Base-by-base conservation (phyloP, 2,888 invertebrate species). In the Myathropa florea region DNA sequence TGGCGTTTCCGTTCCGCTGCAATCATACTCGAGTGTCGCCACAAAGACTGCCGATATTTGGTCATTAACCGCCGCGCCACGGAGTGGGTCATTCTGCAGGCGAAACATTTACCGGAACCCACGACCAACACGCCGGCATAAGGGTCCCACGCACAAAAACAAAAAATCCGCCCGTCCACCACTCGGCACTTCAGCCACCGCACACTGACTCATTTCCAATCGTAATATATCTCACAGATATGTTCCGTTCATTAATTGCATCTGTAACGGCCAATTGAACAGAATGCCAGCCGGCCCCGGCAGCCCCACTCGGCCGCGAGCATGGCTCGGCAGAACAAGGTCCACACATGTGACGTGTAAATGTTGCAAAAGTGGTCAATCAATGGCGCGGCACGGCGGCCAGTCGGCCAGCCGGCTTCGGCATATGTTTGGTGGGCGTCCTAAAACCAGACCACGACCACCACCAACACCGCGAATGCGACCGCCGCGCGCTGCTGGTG, bases 71-170 rank as follows among this genome's bases (percentile, higher is more conserved):
- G 64, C 63, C 68, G 46, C 46, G 18, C 46, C 46, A 18, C 68
- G 73, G 70, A 84, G 84, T 84, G 68, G 84, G 84, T 81, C 84
- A 81, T 60, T 83, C 64, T 68, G 68, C 64, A 75, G 70, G 68
- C 59, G 80, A 83, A 64, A 65, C 80, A 53, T 77, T 81, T 81
- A 76, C 84, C 84, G 84, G 84, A 84, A 84, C 84, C 55, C 63
- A 81, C 61, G 46, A 18, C 46, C 46, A 10, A 33, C 33, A 33
- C 33, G 0, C 3, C 33, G 12, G 3, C 33, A 10, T 12, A 9
- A 10, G 2, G 33, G 33, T 33, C 33, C 33, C 46, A 46, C 46
- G 7, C 18, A 46, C 46, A 7, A 18, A 14, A 4, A 39, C 39
- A 14, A 4, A n/a, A 14, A 39, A 28, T 4, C 28, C 60, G 30